Percentiles rank a stretch among this genome's conserved stretches.
phyloP scores from a whole-genome alignment of 2,113 vertebrate species.

The Chaetodon trifascialis region DNA sequence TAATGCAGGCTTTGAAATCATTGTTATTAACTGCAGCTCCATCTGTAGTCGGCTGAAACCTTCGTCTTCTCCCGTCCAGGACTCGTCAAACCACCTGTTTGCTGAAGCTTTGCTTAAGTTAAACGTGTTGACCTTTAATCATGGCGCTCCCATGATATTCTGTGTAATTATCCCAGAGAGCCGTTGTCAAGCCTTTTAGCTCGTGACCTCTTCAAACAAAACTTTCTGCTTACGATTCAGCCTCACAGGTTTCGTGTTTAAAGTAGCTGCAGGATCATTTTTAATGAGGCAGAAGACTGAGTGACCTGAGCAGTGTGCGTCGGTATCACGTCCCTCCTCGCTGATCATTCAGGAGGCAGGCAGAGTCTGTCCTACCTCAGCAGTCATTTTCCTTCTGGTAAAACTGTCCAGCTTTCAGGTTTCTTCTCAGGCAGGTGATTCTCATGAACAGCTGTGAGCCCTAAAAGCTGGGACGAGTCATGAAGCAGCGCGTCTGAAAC shows the following conservation, averaged over 20 bases:
- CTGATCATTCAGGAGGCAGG: no score
- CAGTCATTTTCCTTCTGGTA: neutral
- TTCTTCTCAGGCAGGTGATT: no score
- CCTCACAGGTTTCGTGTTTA: neutral
- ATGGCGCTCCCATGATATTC: neutral
- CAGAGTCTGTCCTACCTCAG: no score
- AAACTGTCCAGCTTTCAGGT: neutral
- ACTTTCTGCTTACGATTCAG: no score
- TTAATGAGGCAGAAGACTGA: neutral
- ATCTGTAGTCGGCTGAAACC: neutral
- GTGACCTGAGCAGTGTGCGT: neutral
- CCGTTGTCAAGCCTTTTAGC: neutral
- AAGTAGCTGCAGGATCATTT: neutral
- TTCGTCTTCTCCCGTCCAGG: neutral
- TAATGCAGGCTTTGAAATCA: neutral
- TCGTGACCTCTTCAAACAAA: no score
- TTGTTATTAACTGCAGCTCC: neutral
- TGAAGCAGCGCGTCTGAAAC: no score
- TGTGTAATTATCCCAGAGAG: slow-evolving; percentile 4
- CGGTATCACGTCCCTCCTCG: neutral
- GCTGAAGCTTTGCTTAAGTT: neutral
- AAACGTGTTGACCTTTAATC: slow-evolving; percentile 1
- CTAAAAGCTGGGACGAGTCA: no score
- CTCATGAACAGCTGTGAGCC: no score
- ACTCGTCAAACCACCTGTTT: neutral